Conservation (phyloP, 2,888 invertebrate species). For the Microctonus aethiopoides region DNA sequence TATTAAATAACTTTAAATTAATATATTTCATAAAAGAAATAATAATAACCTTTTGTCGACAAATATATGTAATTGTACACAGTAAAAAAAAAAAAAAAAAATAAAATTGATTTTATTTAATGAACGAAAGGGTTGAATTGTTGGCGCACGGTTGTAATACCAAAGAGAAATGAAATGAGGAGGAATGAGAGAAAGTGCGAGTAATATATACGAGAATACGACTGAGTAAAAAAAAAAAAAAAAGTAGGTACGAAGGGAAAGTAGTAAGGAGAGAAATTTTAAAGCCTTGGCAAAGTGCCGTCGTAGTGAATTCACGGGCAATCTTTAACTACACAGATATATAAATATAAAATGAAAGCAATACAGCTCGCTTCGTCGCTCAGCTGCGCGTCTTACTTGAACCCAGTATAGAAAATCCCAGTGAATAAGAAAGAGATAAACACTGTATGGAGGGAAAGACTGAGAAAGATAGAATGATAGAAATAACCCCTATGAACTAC, state of each 20-base stretch:
- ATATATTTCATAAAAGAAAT: not conserved
- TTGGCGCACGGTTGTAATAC: not conserved
- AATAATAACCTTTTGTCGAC: not conserved
- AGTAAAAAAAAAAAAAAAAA: not conserved
- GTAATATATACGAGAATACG: constrained; percentile 29
- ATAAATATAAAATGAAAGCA: not conserved
- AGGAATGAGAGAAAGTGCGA: constrained; percentile 23
- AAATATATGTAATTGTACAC: not conserved
- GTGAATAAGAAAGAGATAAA: not conserved
- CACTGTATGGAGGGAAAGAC: not conserved
- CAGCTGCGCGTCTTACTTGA: not conserved
- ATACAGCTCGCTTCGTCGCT: not conserved
- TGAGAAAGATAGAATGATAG: not conserved
- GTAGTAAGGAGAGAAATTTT: constrained; percentile 43
- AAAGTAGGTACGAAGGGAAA: constrained; percentile 35
- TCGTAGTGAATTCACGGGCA: constrained; percentile 51
- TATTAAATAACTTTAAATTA: not conserved
- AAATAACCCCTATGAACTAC: constrained; percentile 33
- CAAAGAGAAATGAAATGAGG: constrained; percentile 15
- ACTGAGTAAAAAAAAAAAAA: not conserved
- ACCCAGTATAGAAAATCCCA: not conserved
- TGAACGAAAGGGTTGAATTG: not conserved
- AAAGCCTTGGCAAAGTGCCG: constrained; percentile 49
- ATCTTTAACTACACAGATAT: constrained; percentile 13
- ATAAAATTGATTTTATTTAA: constrained; percentile 5